phyloP scores from a whole-genome alignment of 1,140 invertebrate species.

The Drosophila nikananu region DNA sequence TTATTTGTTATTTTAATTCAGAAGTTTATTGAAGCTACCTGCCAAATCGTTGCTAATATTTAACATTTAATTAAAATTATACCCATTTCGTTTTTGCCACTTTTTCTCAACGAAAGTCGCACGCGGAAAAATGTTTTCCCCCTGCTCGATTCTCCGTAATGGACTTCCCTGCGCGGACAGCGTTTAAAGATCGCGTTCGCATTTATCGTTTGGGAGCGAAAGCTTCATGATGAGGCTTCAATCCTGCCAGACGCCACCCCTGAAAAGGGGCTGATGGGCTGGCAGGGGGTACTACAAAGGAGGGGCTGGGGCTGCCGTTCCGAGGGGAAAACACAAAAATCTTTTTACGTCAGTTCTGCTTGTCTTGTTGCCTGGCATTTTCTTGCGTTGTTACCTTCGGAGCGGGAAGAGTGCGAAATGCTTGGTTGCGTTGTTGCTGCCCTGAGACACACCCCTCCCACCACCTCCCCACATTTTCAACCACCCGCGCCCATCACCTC shows the following conservation, averaged over 20 bases:
- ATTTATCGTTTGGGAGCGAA: constrained; percentile 31
- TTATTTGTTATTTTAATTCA: not conserved
- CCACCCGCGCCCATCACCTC: constrained; percentile 6
- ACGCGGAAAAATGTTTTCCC: constrained; percentile 33
- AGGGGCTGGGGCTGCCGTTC: not conserved
- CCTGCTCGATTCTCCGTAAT: constrained; percentile 15
- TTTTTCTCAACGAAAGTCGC: constrained; percentile 25
- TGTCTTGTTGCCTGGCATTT: constrained; percentile 84
- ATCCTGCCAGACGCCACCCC: constrained; percentile 52
- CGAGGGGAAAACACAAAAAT: constrained; percentile 65
- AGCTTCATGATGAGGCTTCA: constrained; percentile 52
- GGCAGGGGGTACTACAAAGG: too few relatives aligned
- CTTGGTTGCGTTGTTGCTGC: constrained; percentile 63
- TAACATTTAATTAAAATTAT: constrained; percentile 45
- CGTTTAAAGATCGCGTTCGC: constrained; percentile 44
- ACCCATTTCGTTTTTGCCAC: constrained; percentile 12
- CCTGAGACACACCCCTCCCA: constrained; percentile 10
- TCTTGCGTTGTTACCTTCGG: constrained; percentile 83
- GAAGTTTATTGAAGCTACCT: not conserved
- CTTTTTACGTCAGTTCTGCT: constrained; percentile 84
- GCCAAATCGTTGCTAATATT: not conserved
- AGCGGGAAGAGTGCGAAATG: constrained; percentile 63
- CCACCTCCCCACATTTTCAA: not conserved
- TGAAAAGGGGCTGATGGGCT: not conserved
- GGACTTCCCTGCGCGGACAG: constrained; percentile 43